A percentile compares a stretch with the other conserved stretches of the same genome.
Evolutionary conservation across 2,888 invertebrate genomes (phyloP).

Genomic region (Hirtodrosophila trivittata): DNA sequence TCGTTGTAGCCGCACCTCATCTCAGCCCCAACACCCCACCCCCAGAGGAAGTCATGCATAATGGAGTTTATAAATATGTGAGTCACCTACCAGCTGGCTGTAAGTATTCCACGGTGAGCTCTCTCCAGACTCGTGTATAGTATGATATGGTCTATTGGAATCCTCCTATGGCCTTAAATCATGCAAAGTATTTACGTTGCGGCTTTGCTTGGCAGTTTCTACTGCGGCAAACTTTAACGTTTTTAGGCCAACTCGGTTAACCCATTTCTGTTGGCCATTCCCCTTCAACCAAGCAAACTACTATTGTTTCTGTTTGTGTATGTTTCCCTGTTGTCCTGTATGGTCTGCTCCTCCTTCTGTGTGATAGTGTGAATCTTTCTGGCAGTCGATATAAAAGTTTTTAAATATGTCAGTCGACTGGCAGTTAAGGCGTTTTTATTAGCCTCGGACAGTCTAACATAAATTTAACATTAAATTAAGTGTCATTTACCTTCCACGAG

Average conservation of each 20-base stretch:
- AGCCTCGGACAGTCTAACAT: conserved; percentile 64
- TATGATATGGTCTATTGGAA: conserved; percentile 33
- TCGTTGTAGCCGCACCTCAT: conserved; percentile 29
- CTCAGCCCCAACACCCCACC: background rate
- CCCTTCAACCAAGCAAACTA: too few relatives aligned
- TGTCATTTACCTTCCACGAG: conserved; percentile 57
- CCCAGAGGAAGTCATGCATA: conserved; percentile 21
- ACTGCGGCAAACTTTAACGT: conserved; percentile 67
- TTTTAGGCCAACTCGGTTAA: conserved; percentile 72
- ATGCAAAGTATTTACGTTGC: conserved; percentile 66
- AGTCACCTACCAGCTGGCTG: conserved; percentile 26
- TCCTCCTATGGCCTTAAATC: conserved; percentile 61
- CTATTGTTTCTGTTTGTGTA: conserved; percentile 12
- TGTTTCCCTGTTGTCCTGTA: conserved; percentile 8
- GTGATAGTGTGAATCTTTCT: conserved; percentile 54
- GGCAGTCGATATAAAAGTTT: conserved; percentile 31
- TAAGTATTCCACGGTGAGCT: conserved; percentile 3
- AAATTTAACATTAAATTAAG: conserved; percentile 77
- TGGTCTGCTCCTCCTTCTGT: conserved; percentile 11
- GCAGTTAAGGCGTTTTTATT: conserved; percentile 65
- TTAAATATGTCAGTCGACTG: conserved; percentile 32
- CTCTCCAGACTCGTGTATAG: too few relatives aligned
- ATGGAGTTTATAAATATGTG: conserved; percentile 40
- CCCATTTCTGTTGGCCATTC: conserved; percentile 53
- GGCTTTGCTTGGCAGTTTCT: conserved; percentile 51